Evolutionary conservation across 92 coral and sea anemone genomes (phyloP), one percentile per base, ranked within the genome.

Genomic region (Hydrozoanthus gracilis): DNA sequence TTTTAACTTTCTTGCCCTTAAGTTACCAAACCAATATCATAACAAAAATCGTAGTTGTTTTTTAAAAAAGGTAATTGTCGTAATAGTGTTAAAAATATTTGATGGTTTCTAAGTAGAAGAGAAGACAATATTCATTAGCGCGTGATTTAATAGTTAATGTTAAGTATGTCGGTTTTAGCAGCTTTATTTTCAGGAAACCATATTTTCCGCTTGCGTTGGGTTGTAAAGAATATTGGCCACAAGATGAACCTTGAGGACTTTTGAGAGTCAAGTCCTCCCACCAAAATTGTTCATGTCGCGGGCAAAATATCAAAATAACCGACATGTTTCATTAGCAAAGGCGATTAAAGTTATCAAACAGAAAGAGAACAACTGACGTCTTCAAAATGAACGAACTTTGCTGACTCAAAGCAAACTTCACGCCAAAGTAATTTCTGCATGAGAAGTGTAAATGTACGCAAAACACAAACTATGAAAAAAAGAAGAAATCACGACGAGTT

Each of bases 141-240:
- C 27, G 61, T 48, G 74, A 4, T 12, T 61, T 7, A 79, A 47
- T 80, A 80, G 66, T 80, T 80, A 27, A 13, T 65, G 62, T 62
- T 64, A 80, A 68, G 74, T 54, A 27, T 50, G 16, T 65, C 49
- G 64, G 13, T 68, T 8, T 27, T 65, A 47, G 73, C 74, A 47
- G 85, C 27, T 80, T 79, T 65, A 18, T 48, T 47, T 49, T 16
- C 85, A 80, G 85, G 85, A 80, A 80, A 65, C 74, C 58, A 64
- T 65, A 11, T 74, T 74, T 74, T 27, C 39, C 39, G 39, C 39
- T 4, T 5, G n/a, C 45, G 72, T 79, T 9, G 20, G 49, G 56
- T 67, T 47, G 84, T 79, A 60, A 64, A 65, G 58, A 35, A 47
- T 54, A 76, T 52, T 76, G 66, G 48, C 20, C 50, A 8, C 54